phyloP scores from a whole-genome alignment of 2,888 invertebrate species.

The Oscheius sp. region DNA sequence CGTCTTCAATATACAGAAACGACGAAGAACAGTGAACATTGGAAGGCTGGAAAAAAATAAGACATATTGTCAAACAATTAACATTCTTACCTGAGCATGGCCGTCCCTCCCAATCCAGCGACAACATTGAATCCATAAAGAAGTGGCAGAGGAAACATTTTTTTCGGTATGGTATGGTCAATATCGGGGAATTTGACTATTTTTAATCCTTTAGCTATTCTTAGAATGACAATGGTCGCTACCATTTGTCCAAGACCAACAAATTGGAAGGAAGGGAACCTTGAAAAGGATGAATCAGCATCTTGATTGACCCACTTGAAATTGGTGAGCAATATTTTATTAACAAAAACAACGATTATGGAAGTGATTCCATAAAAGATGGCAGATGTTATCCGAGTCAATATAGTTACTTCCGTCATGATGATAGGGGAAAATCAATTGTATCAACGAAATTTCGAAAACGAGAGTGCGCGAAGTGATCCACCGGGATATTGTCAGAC shows the following conservation, averaged over 20 bases:
- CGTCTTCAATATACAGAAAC: conserved; percentile 97
- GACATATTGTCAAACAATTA: not conserved
- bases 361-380: conserved; percentile 89
- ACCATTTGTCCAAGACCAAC: conserved; percentile 82
- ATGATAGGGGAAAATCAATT: no score
- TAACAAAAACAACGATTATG: conserved; percentile 92
- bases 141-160: conserved; percentile 91
- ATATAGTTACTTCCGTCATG: conserved; percentile 36
- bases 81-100: conserved; percentile 79
- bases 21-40: conserved; percentile 94
- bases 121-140: conserved; percentile 94
- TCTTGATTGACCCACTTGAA: conserved; percentile 75
- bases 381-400: conserved; percentile 79
- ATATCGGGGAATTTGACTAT: conserved; percentile 82
- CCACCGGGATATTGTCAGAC: not conserved
- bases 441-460: no score
- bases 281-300: conserved; percentile 64
- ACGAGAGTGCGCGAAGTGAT: no score
- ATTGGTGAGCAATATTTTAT: conserved; percentile 91
- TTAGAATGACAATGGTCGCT: conserved; percentile 86
- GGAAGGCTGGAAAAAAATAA: conserved; percentile 79
- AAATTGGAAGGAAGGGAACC: conserved; percentile 89
- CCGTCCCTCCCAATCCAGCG: conserved; percentile 94
- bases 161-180: conserved; percentile 75
- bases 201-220: conserved; percentile 78